A percentile compares a stretch with the other conserved stretches of the same genome.
Evolutionary conservation across 2,888 invertebrate species (phyloP).

Genomic region (Biston betularia): DNA sequence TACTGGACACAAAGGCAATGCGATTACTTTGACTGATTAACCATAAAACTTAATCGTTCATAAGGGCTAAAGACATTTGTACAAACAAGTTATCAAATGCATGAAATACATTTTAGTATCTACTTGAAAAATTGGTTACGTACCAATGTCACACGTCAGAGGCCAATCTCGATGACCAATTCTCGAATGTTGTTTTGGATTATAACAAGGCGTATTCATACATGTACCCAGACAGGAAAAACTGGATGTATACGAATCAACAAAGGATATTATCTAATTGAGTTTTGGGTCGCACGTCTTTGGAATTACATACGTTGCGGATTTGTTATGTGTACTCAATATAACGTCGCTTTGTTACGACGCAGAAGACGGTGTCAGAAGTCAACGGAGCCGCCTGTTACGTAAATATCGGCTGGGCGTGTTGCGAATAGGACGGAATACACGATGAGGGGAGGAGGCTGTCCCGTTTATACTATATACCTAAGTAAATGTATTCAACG

Average conservation of each 20-base stretch:
- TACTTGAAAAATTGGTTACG: background rate
- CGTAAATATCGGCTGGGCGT: conserved; percentile 83
- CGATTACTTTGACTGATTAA: conserved; percentile 35
- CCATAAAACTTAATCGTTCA: conserved; percentile 28
- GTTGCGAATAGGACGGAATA: conserved; percentile 83
- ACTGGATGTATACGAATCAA: conserved; percentile 43
- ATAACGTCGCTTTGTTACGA: conserved; percentile 63
- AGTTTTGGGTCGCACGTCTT: conserved; percentile 52
- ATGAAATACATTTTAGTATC: background rate
- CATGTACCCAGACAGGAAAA: conserved; percentile 32
- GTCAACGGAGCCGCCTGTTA: conserved; percentile 78
- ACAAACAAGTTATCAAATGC: conserved; percentile 1
- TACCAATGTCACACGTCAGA: background rate
- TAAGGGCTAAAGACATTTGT: background rate
- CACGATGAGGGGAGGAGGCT: conserved; percentile 77
- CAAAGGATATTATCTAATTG: conserved; percentile 60
- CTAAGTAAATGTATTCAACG: conserved; percentile 72
- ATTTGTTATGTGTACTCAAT: conserved; percentile 66
- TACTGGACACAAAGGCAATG: conserved; percentile 51
- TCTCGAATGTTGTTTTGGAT: background rate
- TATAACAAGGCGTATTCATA: conserved; percentile 1
- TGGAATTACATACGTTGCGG: conserved; percentile 56
- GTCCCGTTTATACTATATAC: conserved; percentile 69
- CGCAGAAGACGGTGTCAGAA: conserved; percentile 74
- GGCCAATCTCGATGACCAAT: background rate